These are phyloP conservation scores for Empis livida DNA, from an alignment of 2,888 invertebrate genomes.

Conservation along the genomic window DNA sequence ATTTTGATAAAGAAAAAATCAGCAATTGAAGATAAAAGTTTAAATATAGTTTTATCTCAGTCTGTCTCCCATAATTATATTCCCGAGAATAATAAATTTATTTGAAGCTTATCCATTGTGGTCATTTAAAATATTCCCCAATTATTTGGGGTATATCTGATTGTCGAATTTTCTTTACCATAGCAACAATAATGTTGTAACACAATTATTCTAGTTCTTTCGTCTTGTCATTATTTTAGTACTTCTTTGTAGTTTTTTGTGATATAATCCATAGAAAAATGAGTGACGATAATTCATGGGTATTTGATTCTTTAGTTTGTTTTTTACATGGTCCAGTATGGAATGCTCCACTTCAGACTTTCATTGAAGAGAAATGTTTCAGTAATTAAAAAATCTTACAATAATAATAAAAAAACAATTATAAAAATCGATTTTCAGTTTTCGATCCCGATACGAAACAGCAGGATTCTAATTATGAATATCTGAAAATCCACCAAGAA, in stretches of 20 bases:
- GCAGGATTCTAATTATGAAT: slow-evolving; percentile 55
- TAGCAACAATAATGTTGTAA: too few relatives aligned
- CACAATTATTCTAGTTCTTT: too few relatives aligned
- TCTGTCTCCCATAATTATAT: too few relatives aligned
- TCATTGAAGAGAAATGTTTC: slow-evolving; percentile 84
- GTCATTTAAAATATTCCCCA: too few relatives aligned
- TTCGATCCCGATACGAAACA: slow-evolving; percentile 64
- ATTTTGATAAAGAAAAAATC: too few relatives aligned
- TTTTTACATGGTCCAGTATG: slow-evolving; percentile 87
- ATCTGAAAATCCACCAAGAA: slow-evolving; percentile 65
- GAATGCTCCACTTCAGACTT: slow-evolving; percentile 81
- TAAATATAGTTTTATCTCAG: too few relatives aligned
- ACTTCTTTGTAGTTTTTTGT: not conserved
- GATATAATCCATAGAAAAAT: slow-evolving; percentile 15
- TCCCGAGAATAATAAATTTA: too few relatives aligned
- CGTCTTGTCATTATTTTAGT: too few relatives aligned
- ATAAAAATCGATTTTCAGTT: slow-evolving; percentile 41
- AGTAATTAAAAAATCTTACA: slow-evolving; percentile 49
- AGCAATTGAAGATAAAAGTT: too few relatives aligned
- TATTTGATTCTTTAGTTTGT: slow-evolving; percentile 81
- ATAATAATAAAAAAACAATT: not conserved
- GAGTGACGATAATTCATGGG: slow-evolving; percentile 65
- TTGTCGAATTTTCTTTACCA: too few relatives aligned
- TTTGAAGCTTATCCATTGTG: too few relatives aligned
- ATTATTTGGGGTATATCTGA: too few relatives aligned